Percentiles rank a stretch among this genome's conserved stretches.
Evolutionary conservation across 2,113 vertebrate species (phyloP).

Genomic region (Pica pica): DNA sequence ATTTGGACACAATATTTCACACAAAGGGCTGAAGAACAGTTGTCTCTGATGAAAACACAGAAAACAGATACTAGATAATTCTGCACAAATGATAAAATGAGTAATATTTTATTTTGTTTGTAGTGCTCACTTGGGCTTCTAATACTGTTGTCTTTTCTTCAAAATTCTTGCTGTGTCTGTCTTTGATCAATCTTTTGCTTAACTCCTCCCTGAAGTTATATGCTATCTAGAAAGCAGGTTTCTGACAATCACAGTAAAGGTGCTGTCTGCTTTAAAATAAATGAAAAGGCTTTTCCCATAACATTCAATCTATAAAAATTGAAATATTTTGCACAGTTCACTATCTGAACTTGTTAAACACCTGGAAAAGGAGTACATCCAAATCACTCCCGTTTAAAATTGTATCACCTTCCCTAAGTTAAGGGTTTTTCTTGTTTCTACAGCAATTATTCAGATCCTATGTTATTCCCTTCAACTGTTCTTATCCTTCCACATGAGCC

Average conservation of each 20-base stretch:
- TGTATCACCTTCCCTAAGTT: neutral
- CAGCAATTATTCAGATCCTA: neutral
- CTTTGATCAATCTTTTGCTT: neutral
- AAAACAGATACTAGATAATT: neutral
- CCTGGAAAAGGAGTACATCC: neutral
- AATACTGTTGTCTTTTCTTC: neutral
- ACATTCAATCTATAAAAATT: neutral
- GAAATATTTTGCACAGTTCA: neutral
- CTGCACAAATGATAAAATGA: neutral
- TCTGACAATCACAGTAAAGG: neutral
- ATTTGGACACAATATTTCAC: neutral
- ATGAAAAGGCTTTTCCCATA: neutral
- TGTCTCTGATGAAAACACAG: neutral
- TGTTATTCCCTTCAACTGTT: neutral
- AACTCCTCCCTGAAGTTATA: neutral
- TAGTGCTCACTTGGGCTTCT: neutral
- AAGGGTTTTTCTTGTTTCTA: neutral
- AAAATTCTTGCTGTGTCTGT: neutral
- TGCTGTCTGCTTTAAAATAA: neutral
- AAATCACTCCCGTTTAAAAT: neutral
- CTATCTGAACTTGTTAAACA: neutral
- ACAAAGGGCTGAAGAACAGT: neutral
- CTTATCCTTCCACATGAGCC: neutral
- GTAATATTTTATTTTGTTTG: neutral
- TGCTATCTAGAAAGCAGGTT: neutral